Base-by-base conservation (phyloP, 2,888 invertebrate species). In the Amphimallon solstitiale region DNA sequence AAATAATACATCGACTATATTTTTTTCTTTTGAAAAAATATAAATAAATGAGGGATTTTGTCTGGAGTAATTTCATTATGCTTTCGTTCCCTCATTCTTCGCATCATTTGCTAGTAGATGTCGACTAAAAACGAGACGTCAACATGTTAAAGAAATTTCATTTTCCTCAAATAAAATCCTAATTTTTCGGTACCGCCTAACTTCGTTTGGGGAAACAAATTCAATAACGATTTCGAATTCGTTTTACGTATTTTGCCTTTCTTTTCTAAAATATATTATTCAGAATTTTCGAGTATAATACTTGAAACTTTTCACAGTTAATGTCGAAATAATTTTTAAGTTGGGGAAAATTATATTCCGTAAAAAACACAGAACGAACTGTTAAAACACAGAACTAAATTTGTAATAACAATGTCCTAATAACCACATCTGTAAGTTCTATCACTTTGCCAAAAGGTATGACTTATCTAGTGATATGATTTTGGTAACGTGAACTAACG, bases 121-220 rank as follows among this genome's bases (percentile, higher is more conserved):
- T 21, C 52, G 34, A 17, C 9, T 35, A 35, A 51, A 14, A 35
- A 37, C 15, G 23, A 21, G 54, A 54, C 54, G 38, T 38, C 54
- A 54, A 54, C 40, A 54, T 54, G 54, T 54, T 29, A 29, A 29
- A 23, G 23, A 54, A 54, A 54, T 17, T 54, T 54, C 54, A 54
- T 54, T 54, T 54, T 54, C 54, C 38, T 38, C 54, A 23, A 54
- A 54, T 54, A 54, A 54, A 54, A 38, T 54, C 23, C 21, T 54
- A 54, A 54, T 54, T 54, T 54, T 14, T 54, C 38, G 21, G 54
- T 54, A 23, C 54, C 14, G 19, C 54, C 54, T 38, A 54, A 54
- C 54, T 38, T 54, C 54, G 54, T 54, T 40, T 54, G 40, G 7
- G 21, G 21, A 54, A 54, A 23, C 38, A 54, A 54, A 54, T 54